Conservation (phyloP, 2,113 vertebrate genomes). For the Actenoides lindsayi region DNA sequence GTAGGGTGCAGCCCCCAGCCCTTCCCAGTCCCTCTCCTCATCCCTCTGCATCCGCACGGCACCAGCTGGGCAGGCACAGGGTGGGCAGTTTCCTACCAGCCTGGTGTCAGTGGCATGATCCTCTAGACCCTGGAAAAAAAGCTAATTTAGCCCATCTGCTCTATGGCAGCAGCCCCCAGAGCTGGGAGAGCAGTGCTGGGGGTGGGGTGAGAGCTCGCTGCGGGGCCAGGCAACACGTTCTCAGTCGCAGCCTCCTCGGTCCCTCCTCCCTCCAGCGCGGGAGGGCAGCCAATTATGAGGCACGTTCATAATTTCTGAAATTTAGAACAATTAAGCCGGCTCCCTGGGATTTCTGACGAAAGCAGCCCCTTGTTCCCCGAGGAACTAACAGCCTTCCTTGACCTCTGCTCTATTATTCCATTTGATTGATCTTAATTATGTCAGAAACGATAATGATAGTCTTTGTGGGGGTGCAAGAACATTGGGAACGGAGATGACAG, state of each 20-base stretch:
- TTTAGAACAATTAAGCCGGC: constrained; percentile 2
- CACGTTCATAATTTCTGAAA: background rate
- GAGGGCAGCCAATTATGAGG: background rate
- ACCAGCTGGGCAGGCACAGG: background rate
- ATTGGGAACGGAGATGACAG: background rate
- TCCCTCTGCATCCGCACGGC: background rate
- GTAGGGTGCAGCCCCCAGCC: background rate
- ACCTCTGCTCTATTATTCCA: constrained; percentile 39
- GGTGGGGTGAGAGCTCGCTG: background rate
- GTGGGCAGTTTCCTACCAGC: background rate
- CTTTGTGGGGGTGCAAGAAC: background rate
- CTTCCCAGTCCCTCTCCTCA: rapidly evolving
- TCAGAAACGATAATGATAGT: constrained; percentile 32
- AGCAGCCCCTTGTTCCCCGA: background rate
- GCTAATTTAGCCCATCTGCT: background rate
- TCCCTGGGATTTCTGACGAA: constrained; percentile 14
- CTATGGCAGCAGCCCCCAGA: background rate
- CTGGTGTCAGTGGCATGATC: rapidly evolving
- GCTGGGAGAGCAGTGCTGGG: background rate
- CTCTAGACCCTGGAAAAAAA: background rate
- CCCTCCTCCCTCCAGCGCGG: background rate
- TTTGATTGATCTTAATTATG: constrained; percentile 46
- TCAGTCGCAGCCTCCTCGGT: background rate
- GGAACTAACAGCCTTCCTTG: background rate
- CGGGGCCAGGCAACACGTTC: rapidly evolving